These are phyloP conservation scores for Palloptera scutellata DNA, from an alignment of 2,888 invertebrate species.

Conservation along the genomic window DNA sequence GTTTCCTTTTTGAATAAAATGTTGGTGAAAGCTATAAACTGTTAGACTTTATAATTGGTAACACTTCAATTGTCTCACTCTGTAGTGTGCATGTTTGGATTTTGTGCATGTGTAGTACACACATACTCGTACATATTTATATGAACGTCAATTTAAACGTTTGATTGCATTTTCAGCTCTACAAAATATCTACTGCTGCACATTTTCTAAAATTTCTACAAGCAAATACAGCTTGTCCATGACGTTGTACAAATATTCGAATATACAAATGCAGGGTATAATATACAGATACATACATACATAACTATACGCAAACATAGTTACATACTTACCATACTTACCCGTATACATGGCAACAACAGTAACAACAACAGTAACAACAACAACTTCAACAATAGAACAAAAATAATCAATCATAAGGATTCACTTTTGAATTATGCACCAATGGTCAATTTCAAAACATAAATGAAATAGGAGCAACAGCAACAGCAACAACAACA, in stretches of 20 bases:
- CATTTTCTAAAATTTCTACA: no score
- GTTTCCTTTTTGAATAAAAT: no score
- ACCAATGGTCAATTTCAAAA: background rate
- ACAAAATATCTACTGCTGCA: constrained; percentile 6
- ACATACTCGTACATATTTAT: no score
- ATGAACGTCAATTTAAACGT: constrained; percentile 19
- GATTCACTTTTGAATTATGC: constrained; percentile 9
- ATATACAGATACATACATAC: no score
- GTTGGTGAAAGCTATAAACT: no score
- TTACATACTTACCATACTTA: background rate
- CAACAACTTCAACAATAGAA: background rate
- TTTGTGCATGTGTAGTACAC: no score
- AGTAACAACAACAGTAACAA: constrained; percentile 3
- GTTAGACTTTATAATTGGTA: no score
- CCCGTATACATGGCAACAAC: background rate
- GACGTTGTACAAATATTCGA: no score
- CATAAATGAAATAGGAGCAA: background rate
- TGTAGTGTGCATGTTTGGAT: no score
- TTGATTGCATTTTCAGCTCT: constrained; percentile 22
- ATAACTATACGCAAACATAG: no score
- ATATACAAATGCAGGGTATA: no score
- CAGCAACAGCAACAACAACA: background rate
- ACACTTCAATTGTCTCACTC: no score
- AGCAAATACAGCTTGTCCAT: constrained; percentile 16
- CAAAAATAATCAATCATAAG: background rate